Percentiles rank a stretch among this genome's conserved stretches.
phyloP scores from a whole-genome alignment of 1,140 invertebrate species.

The Papilio dardanus region DNA sequence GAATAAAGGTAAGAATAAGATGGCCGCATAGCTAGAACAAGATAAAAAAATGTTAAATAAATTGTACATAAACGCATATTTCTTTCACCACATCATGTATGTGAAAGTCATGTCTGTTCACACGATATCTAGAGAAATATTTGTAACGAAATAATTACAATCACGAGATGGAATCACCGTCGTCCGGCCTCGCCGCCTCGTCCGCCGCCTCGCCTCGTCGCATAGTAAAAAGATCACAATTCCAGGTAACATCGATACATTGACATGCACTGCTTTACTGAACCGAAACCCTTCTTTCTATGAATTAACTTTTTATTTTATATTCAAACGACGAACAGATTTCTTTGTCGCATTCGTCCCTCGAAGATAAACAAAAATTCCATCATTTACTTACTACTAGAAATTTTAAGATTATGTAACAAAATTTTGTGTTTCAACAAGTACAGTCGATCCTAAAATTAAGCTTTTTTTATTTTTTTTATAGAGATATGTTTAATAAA shows the following conservation, averaged over 20 bases:
- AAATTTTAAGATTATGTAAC: neutral
- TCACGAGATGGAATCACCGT: conserved; percentile 38
- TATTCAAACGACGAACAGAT: neutral
- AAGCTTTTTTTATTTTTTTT: too few relatives aligned
- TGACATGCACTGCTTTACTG: conserved; percentile 57
- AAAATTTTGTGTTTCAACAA: too few relatives aligned
- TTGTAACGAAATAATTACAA: conserved; percentile 28
- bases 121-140: conserved; percentile 19
- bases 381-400: neutral
- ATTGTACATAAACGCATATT: neutral
- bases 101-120: conserved; percentile 7
- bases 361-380: neutral
- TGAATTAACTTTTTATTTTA: conserved; percentile 38
- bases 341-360: neutral
- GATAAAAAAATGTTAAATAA: neutral
- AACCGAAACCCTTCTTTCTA: conserved; percentile 49
- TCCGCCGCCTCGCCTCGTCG: neutral
- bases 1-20: neutral
- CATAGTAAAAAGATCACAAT: conserved; percentile 59
- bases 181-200: conserved; percentile 49
- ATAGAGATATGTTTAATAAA: too few relatives aligned
- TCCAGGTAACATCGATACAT: conserved; percentile 53
- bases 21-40: neutral
- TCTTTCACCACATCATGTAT: neutral
- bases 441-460: too few relatives aligned